Evolutionary conservation across 2,888 invertebrate genomes (phyloP).

Genomic region (Epistrophe grossulariae): DNA sequence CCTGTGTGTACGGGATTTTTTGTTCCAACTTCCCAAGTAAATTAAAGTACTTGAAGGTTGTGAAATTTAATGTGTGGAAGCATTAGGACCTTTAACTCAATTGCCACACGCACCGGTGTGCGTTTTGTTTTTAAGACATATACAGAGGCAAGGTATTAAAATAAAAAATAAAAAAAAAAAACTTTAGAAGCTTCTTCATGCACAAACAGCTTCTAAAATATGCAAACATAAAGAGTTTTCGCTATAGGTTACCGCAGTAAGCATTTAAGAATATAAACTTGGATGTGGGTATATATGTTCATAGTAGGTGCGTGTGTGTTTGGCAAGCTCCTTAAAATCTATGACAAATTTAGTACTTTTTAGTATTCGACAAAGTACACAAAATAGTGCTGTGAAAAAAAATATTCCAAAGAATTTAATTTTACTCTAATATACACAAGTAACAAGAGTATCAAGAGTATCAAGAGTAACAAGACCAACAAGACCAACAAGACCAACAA

Average conservation of each 20-base stretch:
- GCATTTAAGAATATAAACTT: conserved; percentile 26
- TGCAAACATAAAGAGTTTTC: conserved; percentile 51
- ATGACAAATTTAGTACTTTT: conserved; percentile 39
- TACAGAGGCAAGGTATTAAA: not conserved
- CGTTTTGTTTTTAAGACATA: conserved; percentile 7
- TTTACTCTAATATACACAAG: no score
- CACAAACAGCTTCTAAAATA: conserved; percentile 24
- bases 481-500: no score
- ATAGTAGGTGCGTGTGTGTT: not conserved
- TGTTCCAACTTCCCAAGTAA: conserved; percentile 55
- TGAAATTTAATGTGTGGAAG: conserved; percentile 28
- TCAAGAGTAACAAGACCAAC: no score
- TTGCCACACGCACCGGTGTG: conserved; percentile 58
- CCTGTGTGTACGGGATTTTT: not conserved
- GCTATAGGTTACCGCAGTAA: conserved; percentile 43
- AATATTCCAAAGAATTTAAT: no score
- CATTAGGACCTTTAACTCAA: conserved; percentile 61
- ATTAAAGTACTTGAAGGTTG: conserved; percentile 46
- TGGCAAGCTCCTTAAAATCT: conserved; percentile 10
- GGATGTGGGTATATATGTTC: conserved; percentile 10
- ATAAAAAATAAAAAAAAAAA: conserved; percentile 8
- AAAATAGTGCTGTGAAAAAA: not conserved
- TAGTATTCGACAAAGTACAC: conserved; percentile 15
- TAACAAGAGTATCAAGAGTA: no score
- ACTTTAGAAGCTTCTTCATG: conserved; percentile 9